Conservation (phyloP, 2,888 invertebrate species). For the Drosophila pseudotalamancana region DNA sequence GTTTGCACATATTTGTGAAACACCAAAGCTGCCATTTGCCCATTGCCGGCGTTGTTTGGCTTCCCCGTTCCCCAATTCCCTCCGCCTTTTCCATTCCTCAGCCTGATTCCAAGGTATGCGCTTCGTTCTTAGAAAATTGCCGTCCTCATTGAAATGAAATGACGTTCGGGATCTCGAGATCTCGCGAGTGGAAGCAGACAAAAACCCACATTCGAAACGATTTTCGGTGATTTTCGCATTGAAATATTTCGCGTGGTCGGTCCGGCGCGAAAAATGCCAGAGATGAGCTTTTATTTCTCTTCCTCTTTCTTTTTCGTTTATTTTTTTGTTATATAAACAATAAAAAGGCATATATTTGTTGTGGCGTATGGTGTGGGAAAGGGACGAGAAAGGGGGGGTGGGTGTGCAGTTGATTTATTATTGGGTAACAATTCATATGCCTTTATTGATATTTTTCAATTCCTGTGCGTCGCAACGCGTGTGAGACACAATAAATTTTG, state of each 20-base stretch:
- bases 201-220: constrained; percentile 54
- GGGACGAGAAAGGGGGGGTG: no score
- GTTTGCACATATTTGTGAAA: constrained; percentile 78
- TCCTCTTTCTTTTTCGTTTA: constrained; percentile 10
- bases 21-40: constrained; percentile 67
- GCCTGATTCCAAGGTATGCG: constrained; percentile 70
- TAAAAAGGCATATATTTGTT: constrained; percentile 77
- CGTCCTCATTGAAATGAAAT: constrained; percentile 77
- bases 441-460: constrained; percentile 77
- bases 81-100: background rate
- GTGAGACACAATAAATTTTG: constrained; percentile 80
- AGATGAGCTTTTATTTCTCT: constrained; percentile 2
- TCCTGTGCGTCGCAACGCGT: constrained; percentile 73
- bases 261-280: constrained; percentile 74
- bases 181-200: background rate
- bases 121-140: constrained; percentile 78
- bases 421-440: constrained; percentile 80
- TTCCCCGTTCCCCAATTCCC: background rate
- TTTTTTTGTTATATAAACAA: constrained; percentile 66
- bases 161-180: constrained; percentile 55
- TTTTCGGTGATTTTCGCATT: constrained; percentile 78
- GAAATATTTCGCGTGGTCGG: constrained; percentile 68
- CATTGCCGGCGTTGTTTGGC: constrained; percentile 49
- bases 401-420: constrained; percentile 75
- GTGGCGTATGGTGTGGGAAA: constrained; percentile 35